Conservation (phyloP, 2,888 invertebrate genomes). For the Drosophila borealis region DNA sequence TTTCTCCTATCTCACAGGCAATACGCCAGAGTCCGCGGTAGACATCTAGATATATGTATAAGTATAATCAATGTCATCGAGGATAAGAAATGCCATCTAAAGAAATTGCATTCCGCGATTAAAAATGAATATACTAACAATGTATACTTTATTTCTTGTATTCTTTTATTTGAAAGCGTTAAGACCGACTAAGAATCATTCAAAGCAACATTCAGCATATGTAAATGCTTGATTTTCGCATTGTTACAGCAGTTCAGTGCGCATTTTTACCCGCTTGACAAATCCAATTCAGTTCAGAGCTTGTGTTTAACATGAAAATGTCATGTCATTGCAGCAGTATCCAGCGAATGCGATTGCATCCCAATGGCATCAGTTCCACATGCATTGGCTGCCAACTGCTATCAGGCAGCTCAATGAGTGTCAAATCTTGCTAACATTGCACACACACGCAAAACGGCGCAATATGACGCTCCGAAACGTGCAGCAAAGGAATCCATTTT, state of each 20-base stretch:
- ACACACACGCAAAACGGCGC: constrained; percentile 6
- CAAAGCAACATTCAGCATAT: background rate
- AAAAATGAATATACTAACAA: background rate
- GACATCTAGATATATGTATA: too few relatives aligned
- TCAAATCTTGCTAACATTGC: constrained; percentile 45
- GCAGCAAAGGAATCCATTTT: constrained; percentile 49
- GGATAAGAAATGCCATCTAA: background rate
- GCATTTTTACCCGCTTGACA: constrained; percentile 53
- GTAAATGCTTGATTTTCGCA: constrained; percentile 32
- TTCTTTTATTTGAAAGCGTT: background rate
- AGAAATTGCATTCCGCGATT: background rate
- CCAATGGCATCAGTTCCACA: constrained; percentile 45
- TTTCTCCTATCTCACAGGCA: background rate
- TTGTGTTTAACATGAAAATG: constrained; percentile 48
- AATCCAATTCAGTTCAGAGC: constrained; percentile 42
- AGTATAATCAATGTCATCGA: too few relatives aligned
- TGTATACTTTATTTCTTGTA: background rate
- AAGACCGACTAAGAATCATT: constrained; percentile 2
- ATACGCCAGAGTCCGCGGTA: too few relatives aligned
- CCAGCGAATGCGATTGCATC: constrained; percentile 32
- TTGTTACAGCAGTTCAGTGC: constrained; percentile 22
- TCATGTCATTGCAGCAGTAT: constrained; percentile 45
- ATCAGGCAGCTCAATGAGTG: constrained; percentile 62
- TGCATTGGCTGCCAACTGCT: constrained; percentile 50
- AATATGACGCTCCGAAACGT: constrained; percentile 40